Evolutionary conservation across 2,113 vertebrate genomes (phyloP), one percentile per base, ranked within the genome.

Genomic region (Gopherus evgoodei): DNA sequence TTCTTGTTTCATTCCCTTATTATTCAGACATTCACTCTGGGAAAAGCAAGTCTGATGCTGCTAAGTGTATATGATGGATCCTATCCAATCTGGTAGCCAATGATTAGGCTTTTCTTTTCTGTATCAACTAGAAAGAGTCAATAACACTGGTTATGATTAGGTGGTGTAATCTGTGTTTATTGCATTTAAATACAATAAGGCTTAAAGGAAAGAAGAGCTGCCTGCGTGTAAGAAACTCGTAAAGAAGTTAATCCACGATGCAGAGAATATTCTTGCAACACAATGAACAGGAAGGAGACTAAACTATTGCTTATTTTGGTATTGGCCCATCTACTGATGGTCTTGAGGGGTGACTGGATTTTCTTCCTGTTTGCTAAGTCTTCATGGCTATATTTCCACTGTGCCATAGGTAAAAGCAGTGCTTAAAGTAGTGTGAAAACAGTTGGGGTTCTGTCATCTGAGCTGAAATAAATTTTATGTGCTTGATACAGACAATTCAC

Each of bases 201-300:
- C 57, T 88, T 92, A 88, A 88, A 38, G 94, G 90, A 93, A 91
- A 82, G 31, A 54, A 54, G 80, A 87, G 62, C 29, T 94, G 62
- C 42, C 75, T 78, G 24, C 8, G 13, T 47, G 75, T 29, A 24
- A 27, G 24, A 78, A 31, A 72, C 94, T 84, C 80, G 10, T 11
- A 83, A 72, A 78, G 81, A 54, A 56, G 9, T 38, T 72, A 38
- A 21, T 5, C 22, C 16, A 0, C 44, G 3, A 29, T 72, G 54
- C 69, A 84, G 53, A 35, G 69, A 86, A 42, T 81, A 54, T 83
- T 94, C 62, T 85, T 90, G 19, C 72, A 90, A 76, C 9, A 4
- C 21, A 79, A 10, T 21, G 78, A 75, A 52, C 75, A 91, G 56
- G 86, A 85, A 94, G 82, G 47, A 52, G 11, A 84, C 86, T 65